Conservation (phyloP, 2,797 vertebrate genomes). For the Sebastes alutus region DNA sequence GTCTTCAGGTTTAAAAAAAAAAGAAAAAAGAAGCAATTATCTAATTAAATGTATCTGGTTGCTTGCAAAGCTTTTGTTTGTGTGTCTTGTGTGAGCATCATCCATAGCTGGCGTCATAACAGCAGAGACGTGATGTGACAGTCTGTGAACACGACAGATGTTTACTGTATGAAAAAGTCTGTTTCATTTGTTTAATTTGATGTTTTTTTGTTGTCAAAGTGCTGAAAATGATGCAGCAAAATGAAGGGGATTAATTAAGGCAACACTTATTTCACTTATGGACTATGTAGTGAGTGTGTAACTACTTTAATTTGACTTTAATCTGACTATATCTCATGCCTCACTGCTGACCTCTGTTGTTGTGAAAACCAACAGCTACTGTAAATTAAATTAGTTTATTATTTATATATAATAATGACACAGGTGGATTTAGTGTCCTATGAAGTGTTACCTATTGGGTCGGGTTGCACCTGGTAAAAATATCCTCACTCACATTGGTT, state of each 20-base stretch:
- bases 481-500: background rate
- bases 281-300: background rate
- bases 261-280: background rate
- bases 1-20: conserved; percentile 34
- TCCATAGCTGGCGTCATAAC: conserved; percentile 17
- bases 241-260: background rate
- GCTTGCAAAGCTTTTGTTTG: conserved; percentile 64
- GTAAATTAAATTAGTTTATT: background rate
- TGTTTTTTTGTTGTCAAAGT: background rate
- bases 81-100: conserved; percentile 26
- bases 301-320: background rate
- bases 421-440: conserved; percentile 6
- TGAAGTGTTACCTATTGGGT: background rate
- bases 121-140: background rate
- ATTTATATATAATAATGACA: background rate
- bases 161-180: background rate
- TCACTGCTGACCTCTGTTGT: background rate
- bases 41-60: conserved; percentile 81
- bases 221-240: background rate
- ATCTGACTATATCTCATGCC: background rate
- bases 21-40: conserved; percentile 60
- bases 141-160: background rate
- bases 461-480: conserved; percentile 21
- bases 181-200: background rate
- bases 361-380: background rate